Conservation (phyloP, 2,797 vertebrate species). For the Momotus momota region DNA sequence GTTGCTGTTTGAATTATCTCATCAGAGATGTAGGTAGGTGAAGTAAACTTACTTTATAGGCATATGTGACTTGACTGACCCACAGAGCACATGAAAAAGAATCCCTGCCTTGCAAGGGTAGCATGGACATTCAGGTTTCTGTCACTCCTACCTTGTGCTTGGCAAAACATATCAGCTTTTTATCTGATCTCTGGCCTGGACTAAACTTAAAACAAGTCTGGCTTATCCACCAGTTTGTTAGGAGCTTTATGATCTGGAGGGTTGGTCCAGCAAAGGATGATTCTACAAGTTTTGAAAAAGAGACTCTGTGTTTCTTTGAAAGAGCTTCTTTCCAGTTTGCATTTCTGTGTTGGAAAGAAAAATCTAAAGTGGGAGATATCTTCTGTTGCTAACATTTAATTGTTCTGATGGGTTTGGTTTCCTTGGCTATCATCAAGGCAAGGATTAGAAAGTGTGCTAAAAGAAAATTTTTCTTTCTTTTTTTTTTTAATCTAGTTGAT, state of each 20-base stretch:
- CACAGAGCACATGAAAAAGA: neutral
- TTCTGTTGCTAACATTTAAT: neutral
- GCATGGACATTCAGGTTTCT: neutral
- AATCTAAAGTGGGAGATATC: neutral
- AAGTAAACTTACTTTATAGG: neutral
- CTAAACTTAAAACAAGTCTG: neutral
- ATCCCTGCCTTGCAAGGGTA: neutral
- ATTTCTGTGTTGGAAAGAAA: neutral
- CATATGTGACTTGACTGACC: neutral
- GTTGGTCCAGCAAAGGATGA: neutral
- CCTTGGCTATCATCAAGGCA: neutral
- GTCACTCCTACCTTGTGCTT: neutral
- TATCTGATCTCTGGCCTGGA: neutral
- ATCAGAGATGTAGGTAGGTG: neutral
- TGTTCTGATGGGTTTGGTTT: neutral
- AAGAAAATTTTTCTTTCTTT: neutral
- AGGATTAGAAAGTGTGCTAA: neutral
- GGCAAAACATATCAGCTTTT: neutral
- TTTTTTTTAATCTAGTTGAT: neutral
- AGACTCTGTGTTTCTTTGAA: rapidly evolving
- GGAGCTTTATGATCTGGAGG: neutral
- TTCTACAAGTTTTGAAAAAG: neutral
- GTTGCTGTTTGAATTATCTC: neutral
- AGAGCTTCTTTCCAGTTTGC: neutral
- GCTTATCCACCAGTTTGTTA: neutral